Conservation (phyloP, 2,113 vertebrate species). For the Leiothrix lutea region DNA sequence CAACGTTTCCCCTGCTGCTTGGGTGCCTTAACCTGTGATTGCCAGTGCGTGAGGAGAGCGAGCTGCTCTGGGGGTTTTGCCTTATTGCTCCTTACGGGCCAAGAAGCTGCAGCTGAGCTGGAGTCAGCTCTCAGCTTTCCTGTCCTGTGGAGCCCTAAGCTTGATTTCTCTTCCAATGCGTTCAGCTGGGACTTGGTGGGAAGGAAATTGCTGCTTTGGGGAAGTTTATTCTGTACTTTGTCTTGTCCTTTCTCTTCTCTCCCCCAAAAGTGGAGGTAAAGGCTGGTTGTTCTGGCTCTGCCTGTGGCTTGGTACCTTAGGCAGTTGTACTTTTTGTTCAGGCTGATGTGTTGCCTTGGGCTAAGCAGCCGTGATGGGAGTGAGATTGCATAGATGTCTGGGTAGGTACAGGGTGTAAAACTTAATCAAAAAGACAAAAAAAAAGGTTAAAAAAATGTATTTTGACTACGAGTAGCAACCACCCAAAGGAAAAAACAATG, state of each 20-base stretch:
- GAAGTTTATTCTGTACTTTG: background rate
- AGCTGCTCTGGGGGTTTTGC: background rate
- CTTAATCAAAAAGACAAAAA: background rate
- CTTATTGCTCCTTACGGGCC: background rate
- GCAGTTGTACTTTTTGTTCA: background rate
- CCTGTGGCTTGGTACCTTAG: background rate
- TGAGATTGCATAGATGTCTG: background rate
- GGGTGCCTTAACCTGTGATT: background rate
- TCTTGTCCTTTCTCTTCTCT: background rate
- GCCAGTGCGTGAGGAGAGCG: background rate
- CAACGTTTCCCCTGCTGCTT: background rate
- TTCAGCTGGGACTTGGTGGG: background rate
- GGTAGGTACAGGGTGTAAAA: background rate
- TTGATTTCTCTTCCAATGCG: background rate
- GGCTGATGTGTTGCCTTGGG: background rate
- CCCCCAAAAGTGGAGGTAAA: background rate
- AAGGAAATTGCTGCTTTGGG: background rate
- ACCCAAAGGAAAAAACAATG: background rate
- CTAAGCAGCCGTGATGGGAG: background rate
- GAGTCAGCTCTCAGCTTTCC: rapidly evolving
- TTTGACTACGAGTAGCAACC: background rate
- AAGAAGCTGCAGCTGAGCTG: background rate
- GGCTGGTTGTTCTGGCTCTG: background rate
- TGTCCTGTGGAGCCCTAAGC: background rate
- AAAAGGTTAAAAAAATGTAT: background rate